phyloP scores from a whole-genome alignment of 2,113 vertebrate genomes.

The Delphinapterus leucas region DNA sequence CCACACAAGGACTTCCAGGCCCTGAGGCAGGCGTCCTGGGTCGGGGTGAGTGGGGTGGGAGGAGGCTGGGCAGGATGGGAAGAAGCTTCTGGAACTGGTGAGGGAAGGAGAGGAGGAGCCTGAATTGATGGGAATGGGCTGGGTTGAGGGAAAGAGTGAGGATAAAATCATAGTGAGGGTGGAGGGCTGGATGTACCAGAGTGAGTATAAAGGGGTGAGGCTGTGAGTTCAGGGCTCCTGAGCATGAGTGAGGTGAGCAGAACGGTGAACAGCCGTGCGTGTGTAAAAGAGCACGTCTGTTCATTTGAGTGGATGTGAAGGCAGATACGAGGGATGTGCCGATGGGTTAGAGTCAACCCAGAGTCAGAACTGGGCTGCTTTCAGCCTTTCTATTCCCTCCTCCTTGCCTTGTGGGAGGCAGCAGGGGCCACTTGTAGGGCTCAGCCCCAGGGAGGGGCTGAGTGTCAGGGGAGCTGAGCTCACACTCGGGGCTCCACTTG shows the following conservation, averaged over 20 bases:
- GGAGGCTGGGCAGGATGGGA: not conserved
- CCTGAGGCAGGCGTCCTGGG: too few species aligned
- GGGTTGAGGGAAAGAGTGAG: not conserved
- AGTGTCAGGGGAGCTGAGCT: not conserved
- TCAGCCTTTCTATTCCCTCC: not conserved
- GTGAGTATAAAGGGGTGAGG: not conserved
- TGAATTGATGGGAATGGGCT: not conserved
- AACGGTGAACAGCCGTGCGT: accelerated
- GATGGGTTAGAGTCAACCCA: not conserved
- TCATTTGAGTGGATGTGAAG: not conserved
- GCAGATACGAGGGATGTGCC: not conserved
- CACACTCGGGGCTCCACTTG: not conserved
- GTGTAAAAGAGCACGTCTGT: not conserved
- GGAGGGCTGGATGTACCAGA: not conserved
- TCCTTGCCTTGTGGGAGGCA: not conserved
- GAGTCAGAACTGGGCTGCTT: not conserved
- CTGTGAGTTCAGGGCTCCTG: not conserved
- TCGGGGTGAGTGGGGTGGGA: not conserved
- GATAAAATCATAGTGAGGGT: not conserved
- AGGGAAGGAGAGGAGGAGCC: not conserved
- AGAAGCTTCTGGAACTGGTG: not conserved
- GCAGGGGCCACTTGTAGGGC: not conserved
- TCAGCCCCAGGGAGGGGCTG: not conserved
- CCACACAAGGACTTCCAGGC: accelerated
- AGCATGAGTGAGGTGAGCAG: not conserved